Base-by-base conservation (phyloP, 2,797 vertebrate species). In the Gymnoscopelus microlampas region DNA sequence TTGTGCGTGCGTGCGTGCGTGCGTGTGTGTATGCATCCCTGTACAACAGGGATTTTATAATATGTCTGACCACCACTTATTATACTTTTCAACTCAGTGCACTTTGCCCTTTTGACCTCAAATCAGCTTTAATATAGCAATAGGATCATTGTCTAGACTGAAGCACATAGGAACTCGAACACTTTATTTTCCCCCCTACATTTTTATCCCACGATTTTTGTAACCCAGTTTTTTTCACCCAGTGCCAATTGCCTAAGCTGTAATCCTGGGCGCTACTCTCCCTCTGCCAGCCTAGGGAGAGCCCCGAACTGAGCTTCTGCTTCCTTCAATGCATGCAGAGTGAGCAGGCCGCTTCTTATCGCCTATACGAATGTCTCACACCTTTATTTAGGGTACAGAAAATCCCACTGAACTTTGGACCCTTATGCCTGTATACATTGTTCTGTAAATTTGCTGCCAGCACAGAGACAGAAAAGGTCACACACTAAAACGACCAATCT, bases 111-210 rank as follows among this genome's bases (percentile, higher is more conserved):
- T 44, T 79, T 79, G 66, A 80, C 68, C 85, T 68, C 75, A 63
- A 85, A 91, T 85, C 81, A 84, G 87, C 83, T 89, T 87, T 78
- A 58, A 68, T 63, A 70, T 69, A 70, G 53, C 76, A 49, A 76
- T 68, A 76, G 79, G 82, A 81, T 89, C 82, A 87, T 60, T 62
- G 78, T 87, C 73, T 83, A 77, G 86, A 82, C 77, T 79, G 48
- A 78, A 47, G 62, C 57, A 44, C 62, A 61, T 60, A 60, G 63
- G 32, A 69, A 62, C 58, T 53, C 54, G 73, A 19, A 19, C 19
- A 19, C 19, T 64, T 26, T 48, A 5, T 32, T 65, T 9, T 13
- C 23, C 19, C 19, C 19, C 19, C 19, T 19, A 19, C 19, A 19
- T 19, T 19, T 19, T 19, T 19, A 19, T 19, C 19, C 19, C 19